A percentile compares a stretch with the other conserved stretches of the same genome.
Evolutionary conservation across 92 coral and sea anemone genomes (phyloP).

Genomic region (Nematostella vectensis): DNA sequence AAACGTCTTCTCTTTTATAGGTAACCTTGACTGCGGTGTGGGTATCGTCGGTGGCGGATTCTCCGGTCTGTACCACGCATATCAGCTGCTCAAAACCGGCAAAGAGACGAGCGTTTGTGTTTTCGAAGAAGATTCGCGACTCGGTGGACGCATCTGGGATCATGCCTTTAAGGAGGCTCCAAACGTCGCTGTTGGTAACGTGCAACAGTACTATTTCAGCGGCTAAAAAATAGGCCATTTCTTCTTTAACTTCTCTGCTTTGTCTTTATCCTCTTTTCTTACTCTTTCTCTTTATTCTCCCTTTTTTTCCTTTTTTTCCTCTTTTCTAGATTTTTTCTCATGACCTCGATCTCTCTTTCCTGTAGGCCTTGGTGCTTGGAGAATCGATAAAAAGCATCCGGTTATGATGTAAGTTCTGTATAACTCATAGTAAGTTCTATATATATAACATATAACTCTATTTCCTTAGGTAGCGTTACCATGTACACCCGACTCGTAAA

Average conservation of each 20-base stretch:
- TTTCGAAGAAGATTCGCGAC: conserved; percentile 32
- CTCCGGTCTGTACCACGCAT: conserved; percentile 52
- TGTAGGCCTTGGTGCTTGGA: conserved; percentile 82
- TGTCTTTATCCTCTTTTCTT: too few relatives aligned
- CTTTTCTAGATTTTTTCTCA: too few relatives aligned
- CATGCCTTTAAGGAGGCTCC: conserved; percentile 38
- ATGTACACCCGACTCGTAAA: too few relatives aligned
- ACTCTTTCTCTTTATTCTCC: too few relatives aligned
- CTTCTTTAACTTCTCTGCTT: too few relatives aligned
- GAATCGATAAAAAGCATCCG: conserved; percentile 38
- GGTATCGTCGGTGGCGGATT: conserved; percentile 46
- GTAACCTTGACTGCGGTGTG: conserved; percentile 28
- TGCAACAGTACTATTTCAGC: too few relatives aligned
- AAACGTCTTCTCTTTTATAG: too few relatives aligned
- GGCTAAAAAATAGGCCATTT: too few relatives aligned
- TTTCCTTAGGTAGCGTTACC: too few relatives aligned
- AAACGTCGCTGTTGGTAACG: conserved; percentile 35
- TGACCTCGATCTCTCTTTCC: too few relatives aligned
- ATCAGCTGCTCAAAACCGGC: conserved; percentile 19
- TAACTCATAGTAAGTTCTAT: not conserved
- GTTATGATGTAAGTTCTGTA: conserved; percentile 56
- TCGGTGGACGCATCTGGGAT: conserved; percentile 43
- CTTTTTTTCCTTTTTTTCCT: too few relatives aligned
- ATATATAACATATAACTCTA: too few relatives aligned
- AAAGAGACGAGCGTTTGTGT: conserved; percentile 29